A percentile compares a stretch with the other conserved stretches of the same genome.
Conservation (phyloP, 2,888 invertebrate genomes). For the Smittia sp. region DNA sequence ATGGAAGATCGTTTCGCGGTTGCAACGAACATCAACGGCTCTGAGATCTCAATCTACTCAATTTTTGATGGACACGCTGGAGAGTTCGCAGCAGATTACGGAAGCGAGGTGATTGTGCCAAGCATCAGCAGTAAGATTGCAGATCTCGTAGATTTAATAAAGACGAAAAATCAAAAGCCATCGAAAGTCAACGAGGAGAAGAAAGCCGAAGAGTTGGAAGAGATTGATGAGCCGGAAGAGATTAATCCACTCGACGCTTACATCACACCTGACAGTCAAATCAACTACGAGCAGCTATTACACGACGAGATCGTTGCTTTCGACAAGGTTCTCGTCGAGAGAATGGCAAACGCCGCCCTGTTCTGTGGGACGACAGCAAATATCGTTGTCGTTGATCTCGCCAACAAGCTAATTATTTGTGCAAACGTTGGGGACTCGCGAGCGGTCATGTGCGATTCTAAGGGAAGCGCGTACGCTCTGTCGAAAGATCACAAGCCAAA, state of each 20-base stretch:
- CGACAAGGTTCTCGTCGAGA: conserved; percentile 4
- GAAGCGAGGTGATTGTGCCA: conserved; percentile 11
- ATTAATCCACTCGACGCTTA: not conserved
- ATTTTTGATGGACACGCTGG: conserved; percentile 37
- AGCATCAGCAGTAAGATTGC: not conserved
- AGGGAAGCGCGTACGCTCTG: not conserved
- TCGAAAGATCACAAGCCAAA: conserved; percentile 90
- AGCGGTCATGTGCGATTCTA: conserved; percentile 59
- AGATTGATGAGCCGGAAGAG: not conserved
- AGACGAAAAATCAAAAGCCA: conserved; percentile 3
- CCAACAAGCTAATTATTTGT: conserved; percentile 56
- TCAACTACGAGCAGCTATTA: conserved; percentile 22
- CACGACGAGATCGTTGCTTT: conserved; percentile 16
- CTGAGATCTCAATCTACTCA: conserved; percentile 19
- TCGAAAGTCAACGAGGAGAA: not conserved
- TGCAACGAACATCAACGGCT: conserved; percentile 4
- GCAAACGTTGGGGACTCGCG: conserved; percentile 98
- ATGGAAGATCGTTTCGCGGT: conserved; percentile 29
- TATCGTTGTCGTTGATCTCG: conserved; percentile 19
- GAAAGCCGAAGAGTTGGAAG: not conserved
- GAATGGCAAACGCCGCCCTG: conserved; percentile 8
- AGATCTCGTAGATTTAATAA: not conserved
- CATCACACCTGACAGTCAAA: not conserved
- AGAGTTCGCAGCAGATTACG: conserved; percentile 24
- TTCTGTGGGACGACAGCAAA: conserved; percentile 26